Conservation (phyloP, 2,113 vertebrate species). For the Gadus chalcogrammus region DNA sequence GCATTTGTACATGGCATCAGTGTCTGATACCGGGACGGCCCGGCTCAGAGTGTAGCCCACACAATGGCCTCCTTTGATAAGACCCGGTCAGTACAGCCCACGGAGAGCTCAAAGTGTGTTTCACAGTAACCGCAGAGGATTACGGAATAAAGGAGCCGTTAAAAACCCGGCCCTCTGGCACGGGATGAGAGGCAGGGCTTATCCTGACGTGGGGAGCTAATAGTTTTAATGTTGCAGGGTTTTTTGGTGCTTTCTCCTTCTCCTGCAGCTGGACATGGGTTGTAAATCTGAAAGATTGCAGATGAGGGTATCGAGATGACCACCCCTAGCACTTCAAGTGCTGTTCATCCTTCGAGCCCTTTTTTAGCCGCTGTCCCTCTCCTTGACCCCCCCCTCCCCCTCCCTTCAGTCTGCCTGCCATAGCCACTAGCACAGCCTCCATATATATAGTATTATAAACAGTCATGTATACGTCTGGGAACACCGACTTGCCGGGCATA, state of each 20-base stretch:
- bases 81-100: constrained; percentile 20
- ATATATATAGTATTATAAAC: no score
- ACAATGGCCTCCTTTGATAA: constrained; percentile 59
- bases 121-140: constrained; percentile 45
- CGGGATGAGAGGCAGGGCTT: constrained; percentile 34
- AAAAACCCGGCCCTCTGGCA: constrained; percentile 52
- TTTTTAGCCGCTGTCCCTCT: no score
- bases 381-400: neutral
- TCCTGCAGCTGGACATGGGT: no score
- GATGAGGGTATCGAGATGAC: no score
- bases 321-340: no score
- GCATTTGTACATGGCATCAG: constrained; percentile 19
- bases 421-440: no score
- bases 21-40: constrained; percentile 55
- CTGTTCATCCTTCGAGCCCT: no score
- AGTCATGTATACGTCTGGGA: no score
- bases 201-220: constrained; percentile 51
- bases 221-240: constrained; percentile 62
- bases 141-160: constrained; percentile 55
- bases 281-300: no score
- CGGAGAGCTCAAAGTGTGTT: constrained; percentile 28
- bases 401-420: no score
- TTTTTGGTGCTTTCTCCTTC: constrained; percentile 5
- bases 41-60: constrained; percentile 40
- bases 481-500: no score